Base-by-base conservation (phyloP, 2,797 vertebrate genomes). In the Ciconia nigra region DNA sequence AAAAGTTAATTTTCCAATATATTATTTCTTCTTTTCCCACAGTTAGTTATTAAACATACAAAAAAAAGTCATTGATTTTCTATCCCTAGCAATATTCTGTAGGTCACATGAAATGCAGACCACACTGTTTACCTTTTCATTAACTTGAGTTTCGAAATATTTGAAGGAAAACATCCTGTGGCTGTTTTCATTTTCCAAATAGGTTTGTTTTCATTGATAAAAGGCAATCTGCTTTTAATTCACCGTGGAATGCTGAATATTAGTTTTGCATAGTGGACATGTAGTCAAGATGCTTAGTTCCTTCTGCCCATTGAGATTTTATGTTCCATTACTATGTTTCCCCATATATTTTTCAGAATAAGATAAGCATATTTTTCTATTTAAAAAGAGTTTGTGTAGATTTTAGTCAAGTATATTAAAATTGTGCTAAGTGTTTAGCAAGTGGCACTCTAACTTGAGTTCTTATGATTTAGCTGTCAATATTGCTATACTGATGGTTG, bases 151-250 rank as follows among this genome's bases (percentile, higher is more conserved):
- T 95, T 96, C 4, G 31, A 95, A 96, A 78, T 96, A 95, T 71
- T 92, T 91, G 73, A 94, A 94, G 76, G 63, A 96, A 97, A 97
- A 97, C 83, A 90, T 94, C 93, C 85, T 88, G 52, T 94, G 61
- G 69, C 90, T 92, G 63, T 93, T 95, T 94, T 95, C 65, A 26
- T 95, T 92, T 93, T 89, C 77, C 62, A 39, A 87, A 93, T 89
- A 83, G 37, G 69, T 95, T 93, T 94, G 74, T 96, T 97, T 94
- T 83, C 93, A 93, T 90, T 97, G 83, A 87, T 94, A 96, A 94
- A 97, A 89, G 57, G 11, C 92, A 88, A 18, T 87, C 94, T 96
- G 70, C 83, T 97, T 97, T 97, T 86, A 93, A 94, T 94, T 93
- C 81, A 72, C 65, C 92, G 52, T 96, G 86, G 95, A 98, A 95